Conservation (phyloP, 2,888 invertebrate genomes). For the Catocala nupta region DNA sequence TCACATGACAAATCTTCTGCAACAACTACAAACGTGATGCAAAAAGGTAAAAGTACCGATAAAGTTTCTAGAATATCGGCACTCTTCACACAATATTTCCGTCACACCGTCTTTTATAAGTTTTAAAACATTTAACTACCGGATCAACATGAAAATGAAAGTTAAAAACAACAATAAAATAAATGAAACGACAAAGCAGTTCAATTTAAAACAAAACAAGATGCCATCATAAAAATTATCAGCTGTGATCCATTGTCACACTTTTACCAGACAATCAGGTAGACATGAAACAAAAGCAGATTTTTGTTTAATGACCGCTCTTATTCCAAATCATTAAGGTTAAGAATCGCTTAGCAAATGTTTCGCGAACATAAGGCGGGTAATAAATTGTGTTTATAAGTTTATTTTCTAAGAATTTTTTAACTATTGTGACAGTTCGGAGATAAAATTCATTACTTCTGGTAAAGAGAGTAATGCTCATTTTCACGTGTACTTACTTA, state of each 20-base stretch:
- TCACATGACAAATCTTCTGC: no score
- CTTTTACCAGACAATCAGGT: constrained; percentile 32
- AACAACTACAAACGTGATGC: no score
- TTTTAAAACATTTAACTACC: neutral
- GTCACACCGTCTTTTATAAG: neutral
- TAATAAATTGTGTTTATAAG: constrained; percentile 19
- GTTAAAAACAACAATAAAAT: neutral
- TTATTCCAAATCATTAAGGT: constrained; percentile 10
- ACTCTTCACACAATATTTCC: no score
- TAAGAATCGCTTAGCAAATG: constrained; percentile 17
- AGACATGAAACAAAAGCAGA: constrained; percentile 25
- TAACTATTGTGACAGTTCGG: constrained; percentile 15
- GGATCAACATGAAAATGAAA: neutral
- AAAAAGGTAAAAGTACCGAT: no score
- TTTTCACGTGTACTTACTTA: neutral
- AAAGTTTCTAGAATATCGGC: no score
- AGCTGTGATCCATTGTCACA: constrained; percentile 19
- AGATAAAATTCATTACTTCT: constrained; percentile 17
- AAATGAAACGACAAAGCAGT: neutral
- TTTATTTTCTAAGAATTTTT: constrained; percentile 9
- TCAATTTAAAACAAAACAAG: neutral
- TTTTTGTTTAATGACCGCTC: neutral
- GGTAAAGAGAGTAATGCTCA: neutral
- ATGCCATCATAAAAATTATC: constrained; percentile 9
- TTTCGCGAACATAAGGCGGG: constrained; percentile 7